phyloP scores from a whole-genome alignment of 2,113 vertebrate genomes.

The Gallinago undulata region DNA sequence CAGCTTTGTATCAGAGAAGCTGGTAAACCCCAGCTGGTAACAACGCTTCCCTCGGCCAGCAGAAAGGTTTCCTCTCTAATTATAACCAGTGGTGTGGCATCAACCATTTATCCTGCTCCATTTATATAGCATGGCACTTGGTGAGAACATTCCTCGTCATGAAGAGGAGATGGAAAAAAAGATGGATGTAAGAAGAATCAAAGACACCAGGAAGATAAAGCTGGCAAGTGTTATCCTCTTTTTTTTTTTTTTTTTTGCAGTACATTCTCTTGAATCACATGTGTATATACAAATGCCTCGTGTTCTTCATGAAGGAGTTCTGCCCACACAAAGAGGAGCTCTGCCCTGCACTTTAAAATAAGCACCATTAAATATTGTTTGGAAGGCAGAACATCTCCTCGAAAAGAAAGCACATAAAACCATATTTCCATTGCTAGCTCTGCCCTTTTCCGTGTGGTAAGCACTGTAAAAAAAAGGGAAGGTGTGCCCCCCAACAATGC shows the following conservation, averaged over 20 bases:
- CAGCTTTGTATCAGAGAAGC: not conserved
- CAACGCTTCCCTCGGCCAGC: not conserved
- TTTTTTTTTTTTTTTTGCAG: fast-evolving
- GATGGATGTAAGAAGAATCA: not conserved
- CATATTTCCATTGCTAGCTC: not conserved
- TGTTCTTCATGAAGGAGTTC: not conserved
- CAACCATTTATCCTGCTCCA: not conserved
- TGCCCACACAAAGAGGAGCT: not conserved
- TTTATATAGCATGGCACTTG: not conserved
- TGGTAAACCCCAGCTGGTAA: not conserved
- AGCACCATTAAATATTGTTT: not conserved
- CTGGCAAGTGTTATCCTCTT: not conserved
- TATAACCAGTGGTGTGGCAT: not conserved
- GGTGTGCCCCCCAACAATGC: not conserved
- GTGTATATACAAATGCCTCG: not conserved
- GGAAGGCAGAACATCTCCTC: not conserved
- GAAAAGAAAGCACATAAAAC: not conserved
- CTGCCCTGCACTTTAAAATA: not conserved
- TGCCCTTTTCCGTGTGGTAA: not conserved
- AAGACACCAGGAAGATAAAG: not conserved
- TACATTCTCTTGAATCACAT: not conserved
- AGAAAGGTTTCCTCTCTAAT: not conserved
- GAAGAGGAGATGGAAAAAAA: not conserved
- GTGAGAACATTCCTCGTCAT: not conserved
- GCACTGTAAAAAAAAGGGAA: not conserved